phyloP scores from a whole-genome alignment of 2,797 vertebrate species.

The Emydoidea blandingii region DNA sequence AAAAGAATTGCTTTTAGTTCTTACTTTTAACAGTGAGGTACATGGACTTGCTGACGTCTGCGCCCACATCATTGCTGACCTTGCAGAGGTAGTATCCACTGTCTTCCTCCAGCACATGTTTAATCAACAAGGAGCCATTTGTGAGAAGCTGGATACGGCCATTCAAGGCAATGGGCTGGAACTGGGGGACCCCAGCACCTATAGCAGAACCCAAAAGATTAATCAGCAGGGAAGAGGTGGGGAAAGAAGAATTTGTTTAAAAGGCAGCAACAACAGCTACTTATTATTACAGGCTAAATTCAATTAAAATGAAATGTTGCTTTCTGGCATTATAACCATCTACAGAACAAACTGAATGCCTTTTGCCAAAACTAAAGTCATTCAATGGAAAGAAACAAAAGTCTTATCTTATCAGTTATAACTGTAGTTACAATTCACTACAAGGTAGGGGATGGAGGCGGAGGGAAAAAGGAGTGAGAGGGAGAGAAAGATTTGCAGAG shows the following conservation, averaged over 20 bases:
- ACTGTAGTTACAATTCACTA: neutral
- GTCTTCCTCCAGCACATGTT: conserved; percentile 98
- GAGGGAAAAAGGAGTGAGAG: conserved; percentile 4
- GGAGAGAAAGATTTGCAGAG: conserved; percentile 18
- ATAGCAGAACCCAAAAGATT: neutral
- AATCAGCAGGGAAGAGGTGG: neutral
- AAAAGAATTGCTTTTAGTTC: conserved; percentile 79
- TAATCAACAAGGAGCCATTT: conserved; percentile 96
- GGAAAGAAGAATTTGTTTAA: neutral
- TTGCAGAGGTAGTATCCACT: conserved; percentile 99
- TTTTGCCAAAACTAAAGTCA: neutral
- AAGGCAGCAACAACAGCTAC: neutral
- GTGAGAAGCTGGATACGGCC: conserved; percentile 95
- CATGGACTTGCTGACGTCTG: conserved; percentile 99
- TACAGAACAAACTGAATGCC: accelerated
- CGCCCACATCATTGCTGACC: conserved; percentile 99
- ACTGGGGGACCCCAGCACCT: conserved; percentile 98
- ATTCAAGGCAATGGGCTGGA: conserved; percentile 94
- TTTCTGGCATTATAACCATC: neutral
- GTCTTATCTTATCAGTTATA: neutral
- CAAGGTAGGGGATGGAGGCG: neutral
- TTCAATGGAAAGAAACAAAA: neutral
- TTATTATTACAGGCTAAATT: neutral
- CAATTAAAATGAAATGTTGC: accelerated
- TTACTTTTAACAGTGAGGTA: conserved; percentile 99